Conservation (phyloP, 2,797 vertebrate species). For the Coranthus polyacanthus region DNA sequence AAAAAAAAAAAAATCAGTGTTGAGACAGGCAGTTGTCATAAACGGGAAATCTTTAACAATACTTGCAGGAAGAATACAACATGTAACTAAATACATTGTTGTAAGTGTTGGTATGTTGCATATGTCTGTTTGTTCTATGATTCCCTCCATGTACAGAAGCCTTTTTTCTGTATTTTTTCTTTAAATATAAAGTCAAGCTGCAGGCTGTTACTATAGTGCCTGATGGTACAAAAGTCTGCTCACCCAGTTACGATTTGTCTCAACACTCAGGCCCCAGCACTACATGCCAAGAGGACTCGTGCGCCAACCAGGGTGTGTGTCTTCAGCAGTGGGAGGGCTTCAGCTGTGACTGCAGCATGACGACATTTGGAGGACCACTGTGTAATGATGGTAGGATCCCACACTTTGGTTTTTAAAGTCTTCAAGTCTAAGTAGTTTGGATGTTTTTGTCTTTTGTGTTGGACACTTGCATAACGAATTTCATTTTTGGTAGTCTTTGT, state of each 20-base stretch:
- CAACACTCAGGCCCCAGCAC: slow-evolving; percentile 93
- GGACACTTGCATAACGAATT: not conserved
- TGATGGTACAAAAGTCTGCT: slow-evolving; percentile 27
- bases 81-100: slow-evolving; percentile 9
- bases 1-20: no score
- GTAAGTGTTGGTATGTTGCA: slow-evolving; percentile 17
- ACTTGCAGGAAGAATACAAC: slow-evolving; percentile 18
- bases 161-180: slow-evolving; percentile 39
- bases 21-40: not conserved
- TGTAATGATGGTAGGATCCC: slow-evolving; percentile 96
- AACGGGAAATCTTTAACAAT: not conserved
- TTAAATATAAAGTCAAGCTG: slow-evolving; percentile 33
- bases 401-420: not conserved
- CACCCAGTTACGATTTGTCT: slow-evolving; percentile 52
- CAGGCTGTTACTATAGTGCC: slow-evolving; percentile 9
- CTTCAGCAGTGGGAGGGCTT: slow-evolving; percentile 99
- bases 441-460: not conserved
- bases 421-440: not conserved
- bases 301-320: slow-evolving; percentile 97
- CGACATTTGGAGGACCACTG: slow-evolving; percentile 94
- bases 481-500: not conserved
- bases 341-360: slow-evolving; percentile 99
- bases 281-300: slow-evolving; percentile 97
- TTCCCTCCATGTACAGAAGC: slow-evolving; percentile 39
- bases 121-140: slow-evolving; percentile 42